Evolutionary conservation across 2,888 invertebrate genomes (phyloP).

Genomic region (Zygothrica quintamaculata): DNA sequence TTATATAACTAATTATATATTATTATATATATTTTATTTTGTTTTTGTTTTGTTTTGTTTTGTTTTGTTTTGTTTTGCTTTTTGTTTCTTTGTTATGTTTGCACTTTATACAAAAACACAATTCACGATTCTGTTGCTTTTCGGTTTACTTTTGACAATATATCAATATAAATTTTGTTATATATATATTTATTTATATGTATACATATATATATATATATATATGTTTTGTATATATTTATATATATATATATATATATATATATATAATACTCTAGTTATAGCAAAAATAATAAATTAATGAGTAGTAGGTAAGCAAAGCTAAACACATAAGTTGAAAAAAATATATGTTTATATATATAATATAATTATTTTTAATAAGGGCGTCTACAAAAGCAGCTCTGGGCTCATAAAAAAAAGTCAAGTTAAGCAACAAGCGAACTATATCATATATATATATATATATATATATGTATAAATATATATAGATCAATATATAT

Average conservation of each 20-base stretch:
- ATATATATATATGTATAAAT: slow-evolving; percentile 46
- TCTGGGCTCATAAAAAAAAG: slow-evolving; percentile 29
- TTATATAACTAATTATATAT: no score
- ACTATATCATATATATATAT: slow-evolving; percentile 56
- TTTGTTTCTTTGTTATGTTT: slow-evolving; percentile 32
- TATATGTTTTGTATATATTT: slow-evolving; percentile 13
- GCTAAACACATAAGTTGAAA: slow-evolving; percentile 49
- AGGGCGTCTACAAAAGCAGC: slow-evolving; percentile 20
- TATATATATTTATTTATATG: slow-evolving; percentile 2
- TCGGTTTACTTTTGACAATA: slow-evolving; percentile 20
- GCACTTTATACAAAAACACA: slow-evolving; percentile 49
- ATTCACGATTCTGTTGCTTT: slow-evolving; percentile 34
- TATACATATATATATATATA: slow-evolving; percentile 15
- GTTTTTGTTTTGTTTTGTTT: no score
- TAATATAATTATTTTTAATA: background rate
- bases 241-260: slow-evolving; percentile 4
- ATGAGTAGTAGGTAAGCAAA: slow-evolving; percentile 70
- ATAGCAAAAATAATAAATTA: slow-evolving; percentile 74
- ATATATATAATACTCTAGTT: slow-evolving; percentile 68
- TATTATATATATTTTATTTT: no score
- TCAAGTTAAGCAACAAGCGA: slow-evolving; percentile 52
- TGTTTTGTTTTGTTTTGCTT: slow-evolving; percentile 15
- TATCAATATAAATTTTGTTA: no score
- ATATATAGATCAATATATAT: slow-evolving; percentile 54
- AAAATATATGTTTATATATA: slow-evolving; percentile 5